Evolutionary conservation across 1,140 invertebrate species (phyloP).

Genomic region (Euwallacea similis): DNA sequence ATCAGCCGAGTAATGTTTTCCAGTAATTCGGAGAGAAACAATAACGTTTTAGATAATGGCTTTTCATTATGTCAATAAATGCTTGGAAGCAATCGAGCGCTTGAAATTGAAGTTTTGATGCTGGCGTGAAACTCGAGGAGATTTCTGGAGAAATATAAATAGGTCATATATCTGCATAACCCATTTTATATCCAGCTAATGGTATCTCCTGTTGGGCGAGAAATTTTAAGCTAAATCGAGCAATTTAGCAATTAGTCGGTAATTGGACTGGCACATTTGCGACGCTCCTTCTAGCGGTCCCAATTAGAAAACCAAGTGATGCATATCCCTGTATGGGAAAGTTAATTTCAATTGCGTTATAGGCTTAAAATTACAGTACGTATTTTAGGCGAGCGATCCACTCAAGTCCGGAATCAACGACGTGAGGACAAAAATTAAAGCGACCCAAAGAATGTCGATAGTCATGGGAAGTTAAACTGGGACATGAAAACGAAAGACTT

Average conservation of each 20-base stretch:
- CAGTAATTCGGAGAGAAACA: neutral
- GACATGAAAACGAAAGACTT: conserved; percentile 5
- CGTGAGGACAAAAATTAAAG: too few species aligned
- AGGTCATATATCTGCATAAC: neutral
- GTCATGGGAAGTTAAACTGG: neutral
- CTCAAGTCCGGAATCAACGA: too few species aligned
- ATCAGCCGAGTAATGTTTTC: neutral
- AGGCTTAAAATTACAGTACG: too few species aligned
- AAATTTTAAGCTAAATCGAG: conserved; percentile 10
- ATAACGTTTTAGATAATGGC: conserved; percentile 1
- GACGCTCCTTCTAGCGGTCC: conserved; percentile 7
- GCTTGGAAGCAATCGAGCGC: neutral
- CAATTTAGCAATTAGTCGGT: conserved; percentile 12
- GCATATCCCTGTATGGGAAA: conserved; percentile 6
- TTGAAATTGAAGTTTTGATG: neutral
- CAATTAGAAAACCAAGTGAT: conserved; percentile 16
- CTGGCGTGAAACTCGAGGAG: neutral
- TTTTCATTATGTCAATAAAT: neutral
- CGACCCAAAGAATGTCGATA: too few species aligned
- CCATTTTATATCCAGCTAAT: neutral
- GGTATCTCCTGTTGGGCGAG: neutral
- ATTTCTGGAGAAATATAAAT: neutral
- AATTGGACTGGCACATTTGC: neutral
- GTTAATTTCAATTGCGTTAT: neutral
- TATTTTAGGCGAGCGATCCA: too few species aligned